Conservation (phyloP, 2,888 invertebrate species). For the Pyrochroa serraticornis region DNA sequence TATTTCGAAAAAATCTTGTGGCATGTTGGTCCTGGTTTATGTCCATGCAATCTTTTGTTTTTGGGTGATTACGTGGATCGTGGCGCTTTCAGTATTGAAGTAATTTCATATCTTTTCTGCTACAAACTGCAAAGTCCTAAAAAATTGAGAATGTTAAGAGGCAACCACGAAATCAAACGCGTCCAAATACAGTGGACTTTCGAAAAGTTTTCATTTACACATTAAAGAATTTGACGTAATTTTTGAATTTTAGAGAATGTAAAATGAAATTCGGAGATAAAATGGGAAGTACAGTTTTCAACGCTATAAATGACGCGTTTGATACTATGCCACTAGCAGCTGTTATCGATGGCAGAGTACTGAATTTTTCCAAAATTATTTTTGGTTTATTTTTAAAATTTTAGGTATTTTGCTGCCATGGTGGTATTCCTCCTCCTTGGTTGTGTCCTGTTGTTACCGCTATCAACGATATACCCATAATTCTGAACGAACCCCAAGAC, state of each 20-base stretch:
- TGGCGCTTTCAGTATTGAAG: conserved; percentile 71
- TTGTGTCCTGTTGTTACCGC: conserved; percentile 66
- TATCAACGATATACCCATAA: conserved; percentile 71
- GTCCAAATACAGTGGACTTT: conserved; percentile 79
- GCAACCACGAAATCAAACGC: conserved; percentile 78
- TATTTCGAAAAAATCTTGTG: conserved; percentile 73
- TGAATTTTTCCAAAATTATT: too few relatives aligned
- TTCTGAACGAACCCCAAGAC: conserved; percentile 68
- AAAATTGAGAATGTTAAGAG: conserved; percentile 69
- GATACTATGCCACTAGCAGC: conserved; percentile 77
- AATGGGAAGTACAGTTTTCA: conserved; percentile 70
- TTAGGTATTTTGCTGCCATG: conserved; percentile 75
- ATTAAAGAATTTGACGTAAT: not conserved
- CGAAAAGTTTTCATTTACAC: conserved; percentile 59
- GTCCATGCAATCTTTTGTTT: conserved; percentile 70
- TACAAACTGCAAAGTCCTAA: conserved; percentile 72
- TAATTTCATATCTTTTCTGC: conserved; percentile 72
- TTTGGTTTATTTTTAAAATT: too few relatives aligned
- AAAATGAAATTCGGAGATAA: conserved; percentile 69
- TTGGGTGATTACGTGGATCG: conserved; percentile 81
- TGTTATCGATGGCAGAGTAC: conserved; percentile 70
- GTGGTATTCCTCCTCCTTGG: conserved; percentile 77
- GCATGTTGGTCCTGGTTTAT: conserved; percentile 69
- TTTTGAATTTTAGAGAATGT: conserved; percentile 65
- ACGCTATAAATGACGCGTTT: conserved; percentile 72